Evolutionary conservation across 2,797 vertebrate genomes (phyloP).

Genomic region (Lacerta viridis): DNA sequence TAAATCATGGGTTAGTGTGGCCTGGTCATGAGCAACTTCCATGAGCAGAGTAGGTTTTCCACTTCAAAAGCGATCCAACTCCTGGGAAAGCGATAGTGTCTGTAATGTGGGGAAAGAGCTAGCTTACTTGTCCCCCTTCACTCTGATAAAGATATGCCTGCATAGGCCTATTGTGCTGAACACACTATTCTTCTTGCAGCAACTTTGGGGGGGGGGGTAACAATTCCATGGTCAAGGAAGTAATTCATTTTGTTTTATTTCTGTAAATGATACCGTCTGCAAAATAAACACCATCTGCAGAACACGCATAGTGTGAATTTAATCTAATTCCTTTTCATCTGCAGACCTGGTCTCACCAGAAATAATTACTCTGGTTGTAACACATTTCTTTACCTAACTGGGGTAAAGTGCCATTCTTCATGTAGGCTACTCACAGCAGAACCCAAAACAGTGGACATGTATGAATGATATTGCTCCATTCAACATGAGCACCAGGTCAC

Average conservation of each 20-base stretch:
- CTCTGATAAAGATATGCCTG: no score
- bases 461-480: constrained; percentile 63
- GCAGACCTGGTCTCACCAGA: constrained; percentile 31
- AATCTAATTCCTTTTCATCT: constrained; percentile 16
- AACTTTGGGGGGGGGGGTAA: not conserved
- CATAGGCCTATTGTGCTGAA: no score
- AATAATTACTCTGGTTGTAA: constrained; percentile 30
- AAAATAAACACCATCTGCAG: constrained; percentile 43
- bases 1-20: no score
- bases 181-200: not conserved
- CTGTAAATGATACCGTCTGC: constrained; percentile 23
- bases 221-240: not conserved
- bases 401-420: constrained; percentile 53
- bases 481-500: constrained; percentile 53
- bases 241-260: constrained; percentile 7
- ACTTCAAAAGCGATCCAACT: no score
- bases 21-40: no score
- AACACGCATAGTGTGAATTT: constrained; percentile 11
- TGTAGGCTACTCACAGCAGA: constrained; percentile 46
- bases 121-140: no score
- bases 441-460: constrained; percentile 47
- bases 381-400: constrained; percentile 39
- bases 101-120: no score
- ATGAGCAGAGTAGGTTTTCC: no score
- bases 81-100: no score